phyloP scores from a whole-genome alignment of 2,113 vertebrate species.

The Epinephelus fuscoguttatus region DNA sequence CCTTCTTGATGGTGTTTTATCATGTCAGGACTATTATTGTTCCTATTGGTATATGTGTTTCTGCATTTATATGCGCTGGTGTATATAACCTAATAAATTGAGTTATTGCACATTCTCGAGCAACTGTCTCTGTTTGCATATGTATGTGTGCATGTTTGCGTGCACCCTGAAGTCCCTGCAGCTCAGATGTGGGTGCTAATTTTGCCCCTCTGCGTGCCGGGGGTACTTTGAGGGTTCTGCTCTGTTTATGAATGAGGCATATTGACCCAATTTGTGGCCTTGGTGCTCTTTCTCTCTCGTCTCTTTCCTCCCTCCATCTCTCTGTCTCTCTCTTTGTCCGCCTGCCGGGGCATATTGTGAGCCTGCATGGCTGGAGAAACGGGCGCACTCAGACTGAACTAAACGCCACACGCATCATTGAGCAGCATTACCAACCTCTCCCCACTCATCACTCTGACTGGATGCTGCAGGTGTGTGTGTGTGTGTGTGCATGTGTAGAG shows the following conservation, averaged over 20 bases:
- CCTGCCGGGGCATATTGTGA: constrained; percentile 63
- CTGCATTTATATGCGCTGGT: constrained; percentile 75
- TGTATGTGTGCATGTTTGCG: constrained; percentile 68
- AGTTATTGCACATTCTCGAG: constrained; percentile 74
- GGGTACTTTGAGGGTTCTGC: constrained; percentile 83
- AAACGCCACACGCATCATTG: constrained; percentile 98
- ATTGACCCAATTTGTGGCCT: constrained; percentile 98
- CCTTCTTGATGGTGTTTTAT: constrained; percentile 82
- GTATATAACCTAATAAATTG: constrained; percentile 79
- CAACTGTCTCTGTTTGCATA: constrained; percentile 71
- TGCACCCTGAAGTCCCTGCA: constrained; percentile 82
- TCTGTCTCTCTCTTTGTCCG: constrained; percentile 73
- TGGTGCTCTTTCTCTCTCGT: constrained; percentile 75
- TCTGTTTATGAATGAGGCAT: constrained; percentile 98
- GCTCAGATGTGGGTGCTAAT: constrained; percentile 88
- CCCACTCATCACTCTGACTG: constrained; percentile 85
- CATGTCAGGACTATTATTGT: constrained; percentile 83
- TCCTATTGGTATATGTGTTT: constrained; percentile 81
- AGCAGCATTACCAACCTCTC: constrained; percentile 91
- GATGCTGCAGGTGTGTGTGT: constrained; percentile 89
- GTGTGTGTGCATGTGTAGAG: constrained; percentile 49
- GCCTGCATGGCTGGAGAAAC: constrained; percentile 62
- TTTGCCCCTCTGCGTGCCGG: constrained; percentile 86
- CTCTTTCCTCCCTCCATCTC: constrained; percentile 87
- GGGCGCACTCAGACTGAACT: constrained; percentile 95